These are phyloP conservation scores for Axis porcinus DNA, from an alignment of 2,113 vertebrate species.

Conservation along the genomic window DNA sequence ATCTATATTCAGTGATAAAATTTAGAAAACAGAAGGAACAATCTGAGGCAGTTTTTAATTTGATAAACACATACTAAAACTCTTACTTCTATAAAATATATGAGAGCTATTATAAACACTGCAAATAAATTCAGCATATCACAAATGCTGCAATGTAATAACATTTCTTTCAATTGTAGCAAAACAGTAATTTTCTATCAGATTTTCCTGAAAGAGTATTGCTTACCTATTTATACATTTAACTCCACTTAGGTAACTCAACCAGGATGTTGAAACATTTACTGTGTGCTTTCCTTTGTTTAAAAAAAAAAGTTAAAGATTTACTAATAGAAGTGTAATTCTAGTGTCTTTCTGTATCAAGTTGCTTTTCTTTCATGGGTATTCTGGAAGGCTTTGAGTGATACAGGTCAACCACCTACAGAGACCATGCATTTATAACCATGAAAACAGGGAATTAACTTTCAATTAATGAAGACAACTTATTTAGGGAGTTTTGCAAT, in stretches of 20 bases:
- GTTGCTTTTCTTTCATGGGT: neutral
- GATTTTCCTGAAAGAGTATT: conserved; percentile 22
- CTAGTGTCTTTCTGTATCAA: neutral
- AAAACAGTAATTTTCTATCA: conserved; percentile 41
- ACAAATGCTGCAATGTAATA: conserved; percentile 32
- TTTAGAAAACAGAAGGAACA: conserved; percentile 64
- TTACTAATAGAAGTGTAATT: neutral
- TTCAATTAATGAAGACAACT: neutral
- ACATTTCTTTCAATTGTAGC: conserved; percentile 23
- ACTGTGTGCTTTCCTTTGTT: neutral
- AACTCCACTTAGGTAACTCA: neutral
- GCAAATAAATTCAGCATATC: conserved; percentile 46
- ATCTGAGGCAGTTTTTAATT: conserved; percentile 68
- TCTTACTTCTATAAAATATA: conserved; percentile 47
- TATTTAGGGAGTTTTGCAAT: neutral
- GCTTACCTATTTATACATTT: conserved; percentile 31
- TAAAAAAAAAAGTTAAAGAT: neutral
- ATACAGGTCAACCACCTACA: neutral
- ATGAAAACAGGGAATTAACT: neutral
- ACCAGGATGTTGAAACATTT: neutral
- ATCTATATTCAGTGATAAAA: conserved; percentile 60
- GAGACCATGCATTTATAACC: neutral
- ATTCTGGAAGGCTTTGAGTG: neutral
- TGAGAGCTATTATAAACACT: conserved; percentile 31
- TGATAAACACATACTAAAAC: conserved; percentile 62